Conservation (phyloP, 1,140 invertebrate species). For the Dinoponera quadriceps region DNA sequence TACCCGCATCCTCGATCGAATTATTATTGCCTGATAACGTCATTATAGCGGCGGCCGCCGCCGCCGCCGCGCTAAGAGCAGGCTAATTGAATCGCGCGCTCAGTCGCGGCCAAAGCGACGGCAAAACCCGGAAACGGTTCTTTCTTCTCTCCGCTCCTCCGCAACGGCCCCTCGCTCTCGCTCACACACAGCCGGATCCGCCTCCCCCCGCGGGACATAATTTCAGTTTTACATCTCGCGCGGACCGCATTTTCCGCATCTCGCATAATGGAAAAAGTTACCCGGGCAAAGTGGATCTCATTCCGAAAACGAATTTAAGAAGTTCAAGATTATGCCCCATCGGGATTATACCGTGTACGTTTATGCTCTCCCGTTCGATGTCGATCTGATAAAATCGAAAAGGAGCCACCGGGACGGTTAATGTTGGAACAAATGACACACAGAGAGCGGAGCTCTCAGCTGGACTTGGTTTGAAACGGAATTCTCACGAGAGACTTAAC, state of each 20-base stretch:
- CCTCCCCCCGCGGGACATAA: constrained; percentile 28
- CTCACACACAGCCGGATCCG: too few relatives aligned
- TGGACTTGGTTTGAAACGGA: too few relatives aligned
- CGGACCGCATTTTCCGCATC: constrained; percentile 44
- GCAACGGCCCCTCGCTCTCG: too few relatives aligned
- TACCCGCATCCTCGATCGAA: constrained; percentile 37
- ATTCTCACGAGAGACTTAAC: too few relatives aligned
- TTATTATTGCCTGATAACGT: constrained; percentile 49
- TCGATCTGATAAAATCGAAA: constrained; percentile 32
- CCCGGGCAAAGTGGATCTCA: constrained; percentile 40
- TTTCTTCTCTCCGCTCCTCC: constrained; percentile 1
- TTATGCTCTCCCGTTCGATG: not conserved
- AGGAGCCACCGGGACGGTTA: too few relatives aligned
- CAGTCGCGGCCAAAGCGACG: constrained; percentile 22
- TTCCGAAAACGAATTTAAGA: constrained; percentile 30
- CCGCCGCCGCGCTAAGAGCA: constrained; percentile 30
- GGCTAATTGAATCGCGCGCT: constrained; percentile 64
- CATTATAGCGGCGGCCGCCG: constrained; percentile 23
- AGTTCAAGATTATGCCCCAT: constrained; percentile 49
- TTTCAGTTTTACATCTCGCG: constrained; percentile 54
- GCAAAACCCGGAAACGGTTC: constrained; percentile 35
- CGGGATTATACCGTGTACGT: constrained; percentile 7
- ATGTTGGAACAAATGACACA: too few relatives aligned
- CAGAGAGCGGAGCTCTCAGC: too few relatives aligned
- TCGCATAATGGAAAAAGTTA: constrained; percentile 61